Conservation (phyloP, 2,113 vertebrate genomes). For the Emydura subglobosa region DNA sequence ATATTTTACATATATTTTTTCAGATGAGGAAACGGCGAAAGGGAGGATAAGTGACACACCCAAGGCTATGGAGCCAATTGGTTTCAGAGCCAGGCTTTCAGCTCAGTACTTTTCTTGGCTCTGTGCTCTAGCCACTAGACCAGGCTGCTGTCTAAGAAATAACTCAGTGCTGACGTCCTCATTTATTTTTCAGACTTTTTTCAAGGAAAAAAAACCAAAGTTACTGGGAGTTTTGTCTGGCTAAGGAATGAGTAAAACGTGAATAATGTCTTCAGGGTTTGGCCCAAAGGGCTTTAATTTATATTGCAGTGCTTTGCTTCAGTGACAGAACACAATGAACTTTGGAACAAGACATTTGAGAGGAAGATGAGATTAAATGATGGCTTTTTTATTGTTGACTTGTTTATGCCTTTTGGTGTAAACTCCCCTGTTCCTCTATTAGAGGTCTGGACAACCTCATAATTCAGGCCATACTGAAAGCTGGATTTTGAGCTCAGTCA, state of each 20-base stretch:
- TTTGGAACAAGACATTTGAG: constrained; percentile 36
- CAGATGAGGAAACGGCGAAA: not conserved
- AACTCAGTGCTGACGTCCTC: not conserved
- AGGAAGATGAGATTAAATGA: constrained; percentile 70
- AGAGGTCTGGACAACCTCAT: constrained; percentile 69
- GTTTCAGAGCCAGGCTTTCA: fast-evolving
- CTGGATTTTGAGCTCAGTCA: constrained; percentile 56
- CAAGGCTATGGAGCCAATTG: fast-evolving
- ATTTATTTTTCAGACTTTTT: not conserved
- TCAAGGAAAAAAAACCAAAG: not conserved
- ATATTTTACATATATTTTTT: not conserved
- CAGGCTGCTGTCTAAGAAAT: not conserved
- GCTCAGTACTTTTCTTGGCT: not conserved
- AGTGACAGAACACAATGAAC: constrained; percentile 51
- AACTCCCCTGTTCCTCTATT: constrained; percentile 54
- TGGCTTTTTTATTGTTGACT: constrained; percentile 66
- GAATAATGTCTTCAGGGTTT: constrained; percentile 21
- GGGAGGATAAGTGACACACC: not conserved
- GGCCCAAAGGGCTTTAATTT: constrained; percentile 19
- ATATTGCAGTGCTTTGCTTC: constrained; percentile 36
- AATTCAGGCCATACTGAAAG: constrained; percentile 63
- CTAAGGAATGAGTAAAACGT: not conserved
- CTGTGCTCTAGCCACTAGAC: not conserved
- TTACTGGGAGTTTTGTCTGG: not conserved
- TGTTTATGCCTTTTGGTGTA: constrained; percentile 71